Conservation (phyloP, 2,797 vertebrate species). For the Acanthiza pusilla region DNA sequence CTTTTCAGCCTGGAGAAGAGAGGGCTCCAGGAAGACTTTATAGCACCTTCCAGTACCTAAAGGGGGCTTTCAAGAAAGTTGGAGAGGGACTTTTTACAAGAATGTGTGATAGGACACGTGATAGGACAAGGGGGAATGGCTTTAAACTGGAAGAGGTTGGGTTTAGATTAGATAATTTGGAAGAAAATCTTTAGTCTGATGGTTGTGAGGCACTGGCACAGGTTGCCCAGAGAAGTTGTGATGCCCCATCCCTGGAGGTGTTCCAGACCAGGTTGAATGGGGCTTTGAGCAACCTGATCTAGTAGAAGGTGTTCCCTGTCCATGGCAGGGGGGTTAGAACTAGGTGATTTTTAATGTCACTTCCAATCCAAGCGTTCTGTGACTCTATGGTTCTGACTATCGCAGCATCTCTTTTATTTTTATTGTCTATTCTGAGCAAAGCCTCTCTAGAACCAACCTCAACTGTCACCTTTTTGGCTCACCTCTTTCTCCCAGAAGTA, state of each 20-base stretch:
- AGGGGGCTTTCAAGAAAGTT: not conserved
- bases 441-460: not conserved
- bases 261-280: not conserved
- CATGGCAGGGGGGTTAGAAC: not conserved
- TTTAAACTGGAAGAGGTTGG: not conserved
- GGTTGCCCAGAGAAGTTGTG: not conserved
- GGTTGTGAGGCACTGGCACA: not conserved
- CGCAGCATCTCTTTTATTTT: not conserved
- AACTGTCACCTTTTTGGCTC: not conserved
- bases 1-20: not conserved
- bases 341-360: not conserved
- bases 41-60: not conserved
- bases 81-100: not conserved
- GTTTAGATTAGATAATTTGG: not conserved
- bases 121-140: not conserved
- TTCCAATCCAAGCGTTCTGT: not conserved
- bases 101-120: not conserved
- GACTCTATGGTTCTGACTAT: not conserved
- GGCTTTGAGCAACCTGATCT: not conserved
- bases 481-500: not conserved
- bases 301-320: not conserved
- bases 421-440: not conserved
- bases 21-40: not conserved
- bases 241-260: not conserved
- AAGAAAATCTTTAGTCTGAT: not conserved